Base-by-base conservation (phyloP, 2,797 vertebrate genomes). In the Melopsittacus undulatus region DNA sequence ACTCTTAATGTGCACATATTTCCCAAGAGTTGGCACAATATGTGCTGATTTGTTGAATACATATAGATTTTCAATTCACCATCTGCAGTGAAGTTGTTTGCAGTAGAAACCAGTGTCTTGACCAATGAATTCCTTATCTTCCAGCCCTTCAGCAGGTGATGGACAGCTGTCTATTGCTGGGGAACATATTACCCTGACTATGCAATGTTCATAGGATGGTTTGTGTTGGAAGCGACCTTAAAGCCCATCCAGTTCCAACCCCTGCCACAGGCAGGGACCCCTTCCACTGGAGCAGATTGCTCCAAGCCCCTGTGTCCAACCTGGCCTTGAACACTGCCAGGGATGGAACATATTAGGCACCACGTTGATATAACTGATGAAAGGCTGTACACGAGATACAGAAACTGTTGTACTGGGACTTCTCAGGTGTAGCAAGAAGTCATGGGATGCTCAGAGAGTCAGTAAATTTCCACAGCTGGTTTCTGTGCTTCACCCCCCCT, bases 401-500 rank as follows among this genome's bases (percentile, higher is more conserved):
- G 70, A 89, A 81, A 74, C 82, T 76, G 30, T 73, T 81, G 40
- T 36, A 73, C 59, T 43, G 75, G 49, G 64, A 92, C 83, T 95
- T 93, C 90, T 87, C 75, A 70, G 52, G 80, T 89, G 92, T 92
- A 96, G 68, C 56, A 90, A 90, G 91, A 93, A 93, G 93, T 95
- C 92, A 91, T 66, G 73, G 77, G 68, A 87, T 56, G 62, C 83
- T 80, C 73, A 91, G 81, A 76, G 64, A 95, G 83, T 74, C 94
- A 92, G 97, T 97, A 97, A 96, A 97, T 97, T 97, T 97, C 97
- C 97, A 97, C 82, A 76, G 84, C 66, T 4, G 2, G 70, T 82
- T 94, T 85, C 92, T 85, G 80, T 87, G 93, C 83, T 92, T 96
- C 95, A 4, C 90, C 83, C 95, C 92, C 86, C 34, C 93, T 94